Evolutionary conservation across 2,797 vertebrate genomes (phyloP).

Genomic region (Cheirogaleus major): DNA sequence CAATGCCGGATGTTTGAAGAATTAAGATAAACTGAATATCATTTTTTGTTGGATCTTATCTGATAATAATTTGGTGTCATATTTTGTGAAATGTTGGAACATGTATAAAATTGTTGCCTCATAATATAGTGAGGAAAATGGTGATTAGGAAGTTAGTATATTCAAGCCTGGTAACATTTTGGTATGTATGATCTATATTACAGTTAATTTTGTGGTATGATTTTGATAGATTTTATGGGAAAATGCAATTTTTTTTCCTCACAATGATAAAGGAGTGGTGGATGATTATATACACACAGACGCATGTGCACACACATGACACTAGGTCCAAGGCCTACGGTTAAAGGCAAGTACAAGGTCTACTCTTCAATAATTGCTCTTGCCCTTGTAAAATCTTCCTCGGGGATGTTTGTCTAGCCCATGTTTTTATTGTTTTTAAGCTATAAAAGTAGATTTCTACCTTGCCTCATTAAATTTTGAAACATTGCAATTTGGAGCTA

Average conservation of each 20-base stretch:
- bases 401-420: not conserved
- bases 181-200: not conserved
- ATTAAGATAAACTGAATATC: not conserved
- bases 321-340: not conserved
- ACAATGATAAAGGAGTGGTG: not conserved
- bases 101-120: not conserved
- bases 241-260: not conserved
- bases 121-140: not conserved
- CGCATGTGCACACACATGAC: too few relatives aligned
- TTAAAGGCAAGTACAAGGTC: not conserved
- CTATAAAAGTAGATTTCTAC: conserved; percentile 38
- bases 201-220: not conserved
- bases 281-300: not conserved
- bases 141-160: not conserved
- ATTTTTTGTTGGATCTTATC: not conserved
- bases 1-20: not conserved
- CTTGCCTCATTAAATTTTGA: conserved; percentile 46
- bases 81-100: not conserved
- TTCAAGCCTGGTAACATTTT: not conserved
- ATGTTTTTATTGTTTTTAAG: conserved; percentile 55
- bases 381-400: conserved; percentile 15
- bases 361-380: conserved; percentile 11
- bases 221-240: not conserved
- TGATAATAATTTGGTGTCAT: not conserved
- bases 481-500: conserved; percentile 38